A percentile compares a stretch with the other conserved stretches of the same genome.
phyloP scores from a whole-genome alignment of 2,797 vertebrate species.

The Morelia viridis region DNA sequence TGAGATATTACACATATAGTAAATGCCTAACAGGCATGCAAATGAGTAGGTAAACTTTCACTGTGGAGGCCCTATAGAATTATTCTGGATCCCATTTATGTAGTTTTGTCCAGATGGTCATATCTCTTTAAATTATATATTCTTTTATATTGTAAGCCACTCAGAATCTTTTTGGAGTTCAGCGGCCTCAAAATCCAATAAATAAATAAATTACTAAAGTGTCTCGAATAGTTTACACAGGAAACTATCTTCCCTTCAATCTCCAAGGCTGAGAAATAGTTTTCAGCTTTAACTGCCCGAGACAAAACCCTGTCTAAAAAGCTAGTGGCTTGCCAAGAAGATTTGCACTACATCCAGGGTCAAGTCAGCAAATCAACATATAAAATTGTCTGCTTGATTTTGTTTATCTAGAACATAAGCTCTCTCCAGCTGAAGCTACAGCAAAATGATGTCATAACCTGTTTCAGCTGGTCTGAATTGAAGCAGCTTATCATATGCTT shows the following conservation, averaged over 20 bases:
- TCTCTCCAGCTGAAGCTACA: neutral
- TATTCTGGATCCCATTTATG: neutral
- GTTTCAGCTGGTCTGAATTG: neutral
- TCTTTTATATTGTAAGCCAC: neutral
- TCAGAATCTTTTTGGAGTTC: neutral
- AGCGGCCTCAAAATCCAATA: neutral
- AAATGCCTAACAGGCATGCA: neutral
- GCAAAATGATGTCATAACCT: neutral
- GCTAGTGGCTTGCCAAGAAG: neutral
- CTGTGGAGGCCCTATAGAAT: neutral
- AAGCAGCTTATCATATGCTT: too few species aligned
- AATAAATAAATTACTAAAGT: neutral
- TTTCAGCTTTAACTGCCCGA: neutral
- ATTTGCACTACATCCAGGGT: neutral
- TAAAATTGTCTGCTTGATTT: neutral
- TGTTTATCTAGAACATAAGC: neutral
- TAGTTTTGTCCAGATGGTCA: neutral
- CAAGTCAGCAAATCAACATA: neutral
- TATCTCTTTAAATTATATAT: neutral
- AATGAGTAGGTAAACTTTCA: neutral
- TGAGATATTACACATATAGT: neutral
- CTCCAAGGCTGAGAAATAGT: neutral
- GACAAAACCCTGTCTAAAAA: neutral
- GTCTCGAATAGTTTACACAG: neutral
- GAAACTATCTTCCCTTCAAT: neutral